Conservation (phyloP, 2,797 vertebrate species). For the Urophycis tenuis region DNA sequence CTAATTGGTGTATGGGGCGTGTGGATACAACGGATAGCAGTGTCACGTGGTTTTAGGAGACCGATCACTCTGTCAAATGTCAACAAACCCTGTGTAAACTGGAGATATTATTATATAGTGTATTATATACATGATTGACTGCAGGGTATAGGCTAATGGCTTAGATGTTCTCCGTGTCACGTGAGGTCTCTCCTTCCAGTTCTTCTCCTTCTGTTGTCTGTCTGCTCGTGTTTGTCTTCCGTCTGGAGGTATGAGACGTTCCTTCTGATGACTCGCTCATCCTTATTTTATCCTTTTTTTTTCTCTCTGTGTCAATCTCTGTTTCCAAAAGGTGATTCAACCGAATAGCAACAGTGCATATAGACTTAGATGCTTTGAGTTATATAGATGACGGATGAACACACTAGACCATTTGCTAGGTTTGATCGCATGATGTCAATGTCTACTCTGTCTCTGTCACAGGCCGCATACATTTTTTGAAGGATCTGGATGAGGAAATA, state of each 20-base stretch:
- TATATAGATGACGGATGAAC: not conserved
- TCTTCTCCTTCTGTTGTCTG: conserved; percentile 73
- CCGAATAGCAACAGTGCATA: not conserved
- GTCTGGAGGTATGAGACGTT: conserved; percentile 63
- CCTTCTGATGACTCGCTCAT: not conserved
- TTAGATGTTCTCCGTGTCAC: not conserved
- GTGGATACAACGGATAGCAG: not conserved
- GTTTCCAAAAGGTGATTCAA: not conserved
- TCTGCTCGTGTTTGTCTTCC: conserved; percentile 70
- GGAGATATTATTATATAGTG: not conserved
- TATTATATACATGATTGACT: not conserved
- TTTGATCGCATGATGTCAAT: not conserved
- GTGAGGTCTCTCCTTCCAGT: conserved; percentile 53
- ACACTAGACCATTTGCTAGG: not conserved
- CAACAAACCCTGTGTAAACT: not conserved
- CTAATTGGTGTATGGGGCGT: not conserved
- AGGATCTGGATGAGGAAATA: not conserved
- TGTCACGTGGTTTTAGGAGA: not conserved
- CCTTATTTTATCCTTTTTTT: not conserved
- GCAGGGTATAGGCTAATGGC: not conserved
- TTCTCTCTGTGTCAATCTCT: not conserved
- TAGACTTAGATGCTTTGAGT: not conserved
- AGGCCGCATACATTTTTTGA: not conserved
- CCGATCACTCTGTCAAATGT: not conserved
- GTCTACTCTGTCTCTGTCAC: not conserved